Percentiles rank a stretch among this genome's conserved stretches.
These are phyloP conservation scores for Octodonta nipae DNA, from an alignment of 2,888 invertebrate species.

Conservation along the genomic window DNA sequence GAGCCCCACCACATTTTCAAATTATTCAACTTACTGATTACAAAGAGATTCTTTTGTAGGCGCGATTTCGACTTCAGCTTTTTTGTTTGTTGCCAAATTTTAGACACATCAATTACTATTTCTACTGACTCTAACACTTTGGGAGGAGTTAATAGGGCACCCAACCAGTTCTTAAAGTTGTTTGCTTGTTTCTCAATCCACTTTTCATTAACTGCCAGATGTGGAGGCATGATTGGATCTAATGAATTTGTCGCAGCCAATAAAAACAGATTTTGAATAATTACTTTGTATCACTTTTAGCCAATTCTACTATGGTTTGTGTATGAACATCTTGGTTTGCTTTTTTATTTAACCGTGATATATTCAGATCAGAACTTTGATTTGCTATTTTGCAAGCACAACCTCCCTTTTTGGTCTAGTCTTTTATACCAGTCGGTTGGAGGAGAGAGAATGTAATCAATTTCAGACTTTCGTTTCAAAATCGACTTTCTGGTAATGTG, in stretches of 20 bases:
- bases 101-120: constrained; percentile 54
- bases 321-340: constrained; percentile 2
- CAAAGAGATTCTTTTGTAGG: constrained; percentile 60
- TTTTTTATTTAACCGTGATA: constrained; percentile 10
- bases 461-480: constrained; percentile 19
- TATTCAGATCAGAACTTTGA: constrained; percentile 16
- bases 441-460: constrained; percentile 13
- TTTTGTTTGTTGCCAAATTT: constrained; percentile 60
- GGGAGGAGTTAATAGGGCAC: constrained; percentile 62
- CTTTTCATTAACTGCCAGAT: constrained; percentile 53
- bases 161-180: constrained; percentile 67
- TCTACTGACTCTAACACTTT: constrained; percentile 51
- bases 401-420: constrained; percentile 19
- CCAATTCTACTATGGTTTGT: constrained; percentile 5
- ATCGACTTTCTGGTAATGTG: neutral
- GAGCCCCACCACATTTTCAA: no score
- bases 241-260: constrained; percentile 19
- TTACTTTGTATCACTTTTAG: constrained; percentile 14
- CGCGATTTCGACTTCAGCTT: constrained; percentile 48
- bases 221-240: constrained; percentile 37
- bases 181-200: constrained; percentile 55
- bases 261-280: constrained; percentile 22
- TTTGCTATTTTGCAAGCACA: constrained; percentile 16
- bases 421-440: constrained; percentile 12
- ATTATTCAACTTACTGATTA: constrained; percentile 48